These are phyloP conservation scores for Tachina grossa DNA, from an alignment of 2,888 invertebrate species.

Conservation along the genomic window DNA sequence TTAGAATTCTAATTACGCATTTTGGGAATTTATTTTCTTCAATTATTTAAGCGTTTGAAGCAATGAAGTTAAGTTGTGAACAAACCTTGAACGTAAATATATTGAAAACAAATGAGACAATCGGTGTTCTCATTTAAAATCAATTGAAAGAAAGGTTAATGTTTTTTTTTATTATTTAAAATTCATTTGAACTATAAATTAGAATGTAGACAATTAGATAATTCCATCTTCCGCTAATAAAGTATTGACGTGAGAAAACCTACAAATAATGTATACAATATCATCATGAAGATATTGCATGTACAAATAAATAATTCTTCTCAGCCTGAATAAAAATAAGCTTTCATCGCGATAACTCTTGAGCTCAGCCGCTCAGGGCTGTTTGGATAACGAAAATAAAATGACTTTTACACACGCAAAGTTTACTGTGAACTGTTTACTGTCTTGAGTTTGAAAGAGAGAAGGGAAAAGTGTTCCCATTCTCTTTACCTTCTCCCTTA, in stretches of 20 bases:
- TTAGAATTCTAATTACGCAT: constrained; percentile 40
- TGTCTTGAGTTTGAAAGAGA: too few relatives aligned
- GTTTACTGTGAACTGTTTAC: too few relatives aligned
- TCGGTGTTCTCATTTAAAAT: not conserved
- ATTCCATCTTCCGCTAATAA: not conserved
- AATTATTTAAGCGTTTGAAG: not conserved
- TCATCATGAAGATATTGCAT: too few relatives aligned
- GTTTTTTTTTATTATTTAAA: constrained; percentile 19
- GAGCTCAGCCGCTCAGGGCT: too few relatives aligned
- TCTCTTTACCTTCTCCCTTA: too few relatives aligned
- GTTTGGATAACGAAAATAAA: too few relatives aligned
- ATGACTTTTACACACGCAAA: too few relatives aligned
- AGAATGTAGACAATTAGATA: not conserved
- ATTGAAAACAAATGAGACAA: not conserved
- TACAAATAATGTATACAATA: too few relatives aligned
- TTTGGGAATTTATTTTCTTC: not conserved
- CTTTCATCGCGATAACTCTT: too few relatives aligned
- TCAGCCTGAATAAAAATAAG: too few relatives aligned
- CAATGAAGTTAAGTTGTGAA: constrained; percentile 3
- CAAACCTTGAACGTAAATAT: constrained; percentile 38
- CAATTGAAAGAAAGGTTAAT: constrained; percentile 2
- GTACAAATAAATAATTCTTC: too few relatives aligned
- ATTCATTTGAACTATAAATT: not conserved
- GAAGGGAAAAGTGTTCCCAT: too few relatives aligned
- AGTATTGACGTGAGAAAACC: not conserved